These are phyloP conservation scores for Addax nasomaculatus DNA, from an alignment of 2,113 vertebrate species.

Conservation along the genomic window DNA sequence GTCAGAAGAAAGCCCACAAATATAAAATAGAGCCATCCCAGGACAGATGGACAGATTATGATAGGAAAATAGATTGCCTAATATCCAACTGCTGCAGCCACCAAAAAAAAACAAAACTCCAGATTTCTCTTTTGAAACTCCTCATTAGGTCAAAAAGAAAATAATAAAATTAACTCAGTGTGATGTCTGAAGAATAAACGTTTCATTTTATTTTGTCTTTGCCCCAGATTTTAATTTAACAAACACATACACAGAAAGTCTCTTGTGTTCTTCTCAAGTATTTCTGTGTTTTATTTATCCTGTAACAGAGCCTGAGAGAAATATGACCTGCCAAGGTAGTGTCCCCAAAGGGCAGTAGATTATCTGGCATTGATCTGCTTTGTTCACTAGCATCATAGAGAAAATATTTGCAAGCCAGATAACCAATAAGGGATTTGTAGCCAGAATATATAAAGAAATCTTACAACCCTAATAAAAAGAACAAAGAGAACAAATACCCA, in stretches of 20 bases:
- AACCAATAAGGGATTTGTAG: background rate
- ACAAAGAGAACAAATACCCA: background rate
- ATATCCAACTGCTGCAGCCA: background rate
- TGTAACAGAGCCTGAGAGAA: background rate
- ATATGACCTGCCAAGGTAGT: background rate
- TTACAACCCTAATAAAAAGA: background rate
- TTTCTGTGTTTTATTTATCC: background rate
- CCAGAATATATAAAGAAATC: background rate
- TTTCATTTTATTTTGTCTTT: slow-evolving; percentile 14
- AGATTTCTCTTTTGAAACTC: background rate
- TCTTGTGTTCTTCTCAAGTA: background rate
- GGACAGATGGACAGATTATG: background rate
- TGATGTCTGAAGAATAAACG: slow-evolving; percentile 5
- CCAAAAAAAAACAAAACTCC: background rate
- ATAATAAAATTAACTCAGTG: background rate
- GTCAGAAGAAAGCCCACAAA: background rate
- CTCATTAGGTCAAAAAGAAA: slow-evolving; percentile 23
- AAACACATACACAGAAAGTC: background rate
- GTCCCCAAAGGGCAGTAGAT: background rate
- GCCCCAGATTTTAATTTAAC: slow-evolving; percentile 38
- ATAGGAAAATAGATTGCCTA: background rate
- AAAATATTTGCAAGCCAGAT: background rate
- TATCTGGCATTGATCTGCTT: background rate
- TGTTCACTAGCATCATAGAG: background rate
- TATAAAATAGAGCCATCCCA: background rate